Evolutionary conservation across 2,888 invertebrate species (phyloP), one percentile per base, ranked within the genome.

Genomic region (Punctoribates punctum): DNA sequence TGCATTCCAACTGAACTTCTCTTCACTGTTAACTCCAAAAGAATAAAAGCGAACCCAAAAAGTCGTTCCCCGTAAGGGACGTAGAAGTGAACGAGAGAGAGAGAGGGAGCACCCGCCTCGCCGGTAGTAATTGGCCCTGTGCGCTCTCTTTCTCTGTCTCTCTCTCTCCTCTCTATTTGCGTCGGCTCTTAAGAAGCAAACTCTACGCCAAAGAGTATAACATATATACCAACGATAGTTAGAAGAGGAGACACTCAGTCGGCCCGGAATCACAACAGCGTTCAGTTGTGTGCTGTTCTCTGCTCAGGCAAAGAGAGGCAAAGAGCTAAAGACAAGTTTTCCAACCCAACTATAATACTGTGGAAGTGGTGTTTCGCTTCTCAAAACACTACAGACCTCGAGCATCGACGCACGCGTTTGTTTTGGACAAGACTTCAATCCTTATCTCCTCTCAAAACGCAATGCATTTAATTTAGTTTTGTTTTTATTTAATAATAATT

Each of bases 41-140:
- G 48, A 46, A 72, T 25, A 72, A 42, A 42, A 42, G 42, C 42
- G 27, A 25, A 46, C 72, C 48, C 42, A 72, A 72, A 72, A 72
- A 42, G 25, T 72, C 20, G 42, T 72, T 72, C 46, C 48, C 72
- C 72, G 46, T 48, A 72, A 72, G 72, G 23, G 13, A 15, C 27
- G 17, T 62, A 20, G 13, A 6, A 20, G 17, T 38, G 65, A 20
- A 34, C 27, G 25, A 29, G 29, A 23, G 23, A 27, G 29, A 72
- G 25, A 29, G 29, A 23, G 23, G 15, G 29, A 72, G 72, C 72
- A 48, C 72, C 72, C 72, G 72, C 72, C 72, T 72, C 25, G 20
- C 42, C 72, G 72, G 72, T 72, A 72, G 72, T 72, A 72, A 72
- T 72, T 72, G 72, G 72, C 72, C 72, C 72, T 72, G 46, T 46